Evolutionary conservation across 1,140 invertebrate genomes (phyloP), one percentile per base, ranked within the genome.

Genomic region (Chelonus insularis): DNA sequence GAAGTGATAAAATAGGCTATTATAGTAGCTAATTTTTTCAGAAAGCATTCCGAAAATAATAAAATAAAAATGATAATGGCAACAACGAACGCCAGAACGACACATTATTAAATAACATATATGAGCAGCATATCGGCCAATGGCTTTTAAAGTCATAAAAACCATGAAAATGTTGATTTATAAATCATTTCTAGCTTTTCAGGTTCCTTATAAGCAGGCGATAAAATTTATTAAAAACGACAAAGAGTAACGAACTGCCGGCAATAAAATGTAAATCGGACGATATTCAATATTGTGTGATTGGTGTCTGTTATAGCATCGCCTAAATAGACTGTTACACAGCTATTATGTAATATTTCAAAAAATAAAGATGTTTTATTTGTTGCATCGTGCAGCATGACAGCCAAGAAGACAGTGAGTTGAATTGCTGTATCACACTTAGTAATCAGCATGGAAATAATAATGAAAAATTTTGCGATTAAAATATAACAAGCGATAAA

Each of bases 351-450:
- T 57, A 23, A 12, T 29, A 23, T n/a, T 45, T 23, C 12, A 23
- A 14, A 16, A 20, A 43, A 43, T 8, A 32, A 34, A 52, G n/a
- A 52, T 36, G 16, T 51, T 50, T 36, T 39, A 50, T 50, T 21
- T 23, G 34, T 50, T 52, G 29, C 47, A 57, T 20, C 56, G 62
- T 63, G 62, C 62, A 47, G 56, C 60, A 62, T 56, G 51, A 58
- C 55, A 58, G 23, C 51, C n/a, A 32, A 59, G 20, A 56, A 32
- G 54, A 48, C 11, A 20, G 52, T 54, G 60, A 62, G 32, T 50
- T 57, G 37, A 12, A n/a, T 32, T 25, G 51, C 37, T 39, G 59
- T 21, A 56, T 62, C 11, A 37, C 39, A 57, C 23, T 39, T 56
- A 62, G 39, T 29, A 25, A 20, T 25, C 37, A 56, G 25, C 54